Evolutionary conservation across 1,140 invertebrate species (phyloP).

Genomic region (Macrocentrus cingulum): DNA sequence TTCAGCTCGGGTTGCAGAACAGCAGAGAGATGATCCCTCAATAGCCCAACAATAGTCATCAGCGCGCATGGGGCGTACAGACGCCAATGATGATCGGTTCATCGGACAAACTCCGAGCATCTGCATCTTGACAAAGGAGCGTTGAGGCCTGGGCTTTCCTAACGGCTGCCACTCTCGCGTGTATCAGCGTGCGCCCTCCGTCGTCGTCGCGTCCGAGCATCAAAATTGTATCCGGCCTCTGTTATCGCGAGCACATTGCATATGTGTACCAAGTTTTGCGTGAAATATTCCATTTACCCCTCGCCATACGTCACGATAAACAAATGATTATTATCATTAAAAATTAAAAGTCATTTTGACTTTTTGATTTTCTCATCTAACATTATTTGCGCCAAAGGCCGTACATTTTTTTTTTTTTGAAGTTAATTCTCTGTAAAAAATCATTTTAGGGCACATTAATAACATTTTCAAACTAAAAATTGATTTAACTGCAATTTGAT

Average conservation of each 20-base stretch:
- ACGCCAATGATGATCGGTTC: constrained; percentile 34
- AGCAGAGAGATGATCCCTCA: constrained; percentile 33
- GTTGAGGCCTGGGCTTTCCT: constrained; percentile 15
- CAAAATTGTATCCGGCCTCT: constrained; percentile 3
- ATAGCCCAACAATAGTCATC: constrained; percentile 46
- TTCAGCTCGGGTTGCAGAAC: constrained; percentile 39
- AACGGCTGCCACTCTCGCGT: not conserved
- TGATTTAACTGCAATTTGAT: too few species aligned
- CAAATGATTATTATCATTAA: too few species aligned
- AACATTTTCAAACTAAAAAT: too few species aligned
- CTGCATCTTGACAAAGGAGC: constrained; percentile 28
- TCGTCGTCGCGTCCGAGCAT: not conserved
- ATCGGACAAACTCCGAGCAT: constrained; percentile 34
- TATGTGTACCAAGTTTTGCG: constrained; percentile 11
- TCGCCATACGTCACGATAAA: too few species aligned
- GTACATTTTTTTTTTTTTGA: too few species aligned
- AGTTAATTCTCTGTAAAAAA: too few species aligned
- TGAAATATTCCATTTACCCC: constrained; percentile 7
- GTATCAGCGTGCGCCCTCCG: not conserved
- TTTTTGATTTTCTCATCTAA: too few species aligned
- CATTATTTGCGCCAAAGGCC: too few species aligned
- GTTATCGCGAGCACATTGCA: constrained; percentile 2
- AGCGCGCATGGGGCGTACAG: constrained; percentile 35
- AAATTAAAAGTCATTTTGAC: too few species aligned
- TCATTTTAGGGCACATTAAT: too few species aligned